Conservation (phyloP, 2,888 invertebrate species). For the Gari tellinella region DNA sequence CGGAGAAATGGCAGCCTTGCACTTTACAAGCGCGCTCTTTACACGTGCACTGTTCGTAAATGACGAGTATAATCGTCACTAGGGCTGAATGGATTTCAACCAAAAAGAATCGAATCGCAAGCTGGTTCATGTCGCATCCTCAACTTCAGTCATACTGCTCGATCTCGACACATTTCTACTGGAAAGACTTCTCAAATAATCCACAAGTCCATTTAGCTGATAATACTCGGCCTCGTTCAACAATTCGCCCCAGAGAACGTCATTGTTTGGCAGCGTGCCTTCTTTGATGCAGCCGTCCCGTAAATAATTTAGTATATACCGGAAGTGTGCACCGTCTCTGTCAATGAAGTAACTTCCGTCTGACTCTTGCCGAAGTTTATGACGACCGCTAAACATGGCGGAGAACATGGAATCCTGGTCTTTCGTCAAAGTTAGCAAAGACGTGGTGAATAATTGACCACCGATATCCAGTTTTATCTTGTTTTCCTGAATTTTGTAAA, state of each 20-base stretch:
- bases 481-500: conserved; percentile 76
- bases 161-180: conserved; percentile 52
- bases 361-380: conserved; percentile 72
- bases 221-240: conserved; percentile 79
- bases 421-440: conserved; percentile 74
- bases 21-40: too few species aligned
- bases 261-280: conserved; percentile 75
- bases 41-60: too few species aligned
- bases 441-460: conserved; percentile 78
- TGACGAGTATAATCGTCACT: too few species aligned
- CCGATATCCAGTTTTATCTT: conserved; percentile 80
- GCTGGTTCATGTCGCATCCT: background rate
- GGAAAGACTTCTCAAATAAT: conserved; percentile 66
- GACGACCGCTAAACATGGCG: conserved; percentile 81
- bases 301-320: conserved; percentile 77
- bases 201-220: conserved; percentile 73
- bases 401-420: conserved; percentile 78
- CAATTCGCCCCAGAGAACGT: conserved; percentile 74
- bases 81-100: too few species aligned
- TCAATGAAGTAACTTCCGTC: conserved; percentile 81
- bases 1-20: too few species aligned
- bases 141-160: conserved; percentile 29
- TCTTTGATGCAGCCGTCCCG: conserved; percentile 79
- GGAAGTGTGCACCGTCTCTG: conserved; percentile 79
- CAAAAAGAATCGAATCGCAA: too few species aligned